phyloP scores from a whole-genome alignment of 2,888 invertebrate species.

The Cephalotes varians region DNA sequence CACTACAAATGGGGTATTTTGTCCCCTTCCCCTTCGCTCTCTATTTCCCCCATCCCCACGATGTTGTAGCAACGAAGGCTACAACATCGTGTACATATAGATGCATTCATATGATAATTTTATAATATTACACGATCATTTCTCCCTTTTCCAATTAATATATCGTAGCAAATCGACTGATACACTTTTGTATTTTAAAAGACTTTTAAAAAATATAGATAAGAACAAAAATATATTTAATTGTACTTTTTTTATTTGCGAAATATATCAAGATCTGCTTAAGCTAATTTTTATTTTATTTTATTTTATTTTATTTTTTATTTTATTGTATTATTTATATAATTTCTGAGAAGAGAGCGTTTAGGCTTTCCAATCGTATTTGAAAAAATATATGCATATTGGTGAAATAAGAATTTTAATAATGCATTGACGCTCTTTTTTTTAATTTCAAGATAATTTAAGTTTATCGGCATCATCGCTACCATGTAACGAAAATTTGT shows the following conservation, averaged over 20 bases:
- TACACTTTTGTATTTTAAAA: neutral
- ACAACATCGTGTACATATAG: neutral
- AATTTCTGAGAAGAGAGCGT: neutral
- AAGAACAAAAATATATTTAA: neutral
- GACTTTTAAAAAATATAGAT: neutral
- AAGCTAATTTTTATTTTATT: neutral
- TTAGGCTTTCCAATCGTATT: neutral
- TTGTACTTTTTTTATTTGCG: neutral
- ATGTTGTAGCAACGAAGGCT: neutral
- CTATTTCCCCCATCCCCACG: neutral
- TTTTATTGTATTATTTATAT: neutral
- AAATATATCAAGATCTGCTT: neutral
- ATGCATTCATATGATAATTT: neutral
- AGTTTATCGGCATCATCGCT: neutral
- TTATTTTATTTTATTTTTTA: slow-evolving; percentile 13
- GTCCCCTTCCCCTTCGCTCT: too few relatives aligned
- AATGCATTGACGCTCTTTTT: neutral
- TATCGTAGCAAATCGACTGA: neutral
- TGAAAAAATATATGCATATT: neutral
- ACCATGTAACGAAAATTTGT: neutral
- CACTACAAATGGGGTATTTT: neutral
- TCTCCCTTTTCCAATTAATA: neutral
- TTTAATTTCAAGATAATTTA: neutral
- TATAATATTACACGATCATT: neutral
- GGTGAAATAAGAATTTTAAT: neutral